Evolutionary conservation across 2,888 invertebrate species (phyloP).

Genomic region (Eristalis arbustorum): DNA sequence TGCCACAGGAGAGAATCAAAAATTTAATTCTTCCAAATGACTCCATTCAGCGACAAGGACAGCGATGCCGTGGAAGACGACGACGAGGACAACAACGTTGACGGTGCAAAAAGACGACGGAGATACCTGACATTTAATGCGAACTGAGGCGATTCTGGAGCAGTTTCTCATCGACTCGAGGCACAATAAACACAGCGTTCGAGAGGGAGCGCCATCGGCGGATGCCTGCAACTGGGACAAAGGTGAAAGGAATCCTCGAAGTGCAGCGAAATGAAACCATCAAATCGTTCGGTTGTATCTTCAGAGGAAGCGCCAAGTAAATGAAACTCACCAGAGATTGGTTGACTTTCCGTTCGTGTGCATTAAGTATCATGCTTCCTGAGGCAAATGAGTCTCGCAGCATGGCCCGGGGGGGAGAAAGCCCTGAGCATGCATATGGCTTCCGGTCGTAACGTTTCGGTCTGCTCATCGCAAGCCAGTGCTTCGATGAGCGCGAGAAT

Average conservation of each 20-base stretch:
- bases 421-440: background rate
- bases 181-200: background rate
- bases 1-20: slow-evolving; percentile 27
- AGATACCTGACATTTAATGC: slow-evolving; percentile 35
- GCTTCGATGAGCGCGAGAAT: background rate
- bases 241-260: background rate
- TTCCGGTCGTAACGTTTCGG: background rate
- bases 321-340: slow-evolving; percentile 26
- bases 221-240: background rate
- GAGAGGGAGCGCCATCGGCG: background rate
- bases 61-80: background rate
- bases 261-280: slow-evolving; percentile 1
- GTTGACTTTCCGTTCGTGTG: background rate
- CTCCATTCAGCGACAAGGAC: slow-evolving; percentile 29
- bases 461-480: background rate
- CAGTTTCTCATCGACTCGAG: background rate
- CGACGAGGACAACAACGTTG: background rate
- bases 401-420: background rate
- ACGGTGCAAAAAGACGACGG: background rate
- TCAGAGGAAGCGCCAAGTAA: slow-evolving; percentile 1
- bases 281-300: slow-evolving; percentile 24
- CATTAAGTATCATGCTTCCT: background rate
- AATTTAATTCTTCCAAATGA: slow-evolving; percentile 55
- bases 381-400: background rate
- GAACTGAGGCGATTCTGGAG: slow-evolving; percentile 31